phyloP scores from a whole-genome alignment of 2,797 vertebrate species.

The Lerista edwardsae region DNA sequence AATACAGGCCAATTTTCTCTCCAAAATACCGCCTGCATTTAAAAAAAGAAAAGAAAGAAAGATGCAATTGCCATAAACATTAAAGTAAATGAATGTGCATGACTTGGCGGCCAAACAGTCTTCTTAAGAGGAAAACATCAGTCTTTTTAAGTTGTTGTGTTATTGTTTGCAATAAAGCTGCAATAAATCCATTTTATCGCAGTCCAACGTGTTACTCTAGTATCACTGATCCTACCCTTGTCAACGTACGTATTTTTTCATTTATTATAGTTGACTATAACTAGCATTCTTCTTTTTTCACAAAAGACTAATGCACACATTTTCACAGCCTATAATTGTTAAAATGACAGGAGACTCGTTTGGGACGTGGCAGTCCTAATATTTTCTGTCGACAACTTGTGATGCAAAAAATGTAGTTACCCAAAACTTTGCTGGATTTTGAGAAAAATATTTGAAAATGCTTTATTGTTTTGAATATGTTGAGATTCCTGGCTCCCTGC shows the following conservation, averaged over 20 bases:
- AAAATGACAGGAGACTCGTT: neutral
- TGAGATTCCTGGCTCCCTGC: neutral
- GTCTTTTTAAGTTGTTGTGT: neutral
- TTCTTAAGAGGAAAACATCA: neutral
- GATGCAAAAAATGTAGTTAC: too few relatives aligned
- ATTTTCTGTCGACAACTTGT: neutral
- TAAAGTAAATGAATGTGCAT: neutral
- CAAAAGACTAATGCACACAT: neutral
- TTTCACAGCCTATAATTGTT: neutral
- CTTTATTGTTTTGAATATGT: neutral
- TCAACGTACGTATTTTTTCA: neutral
- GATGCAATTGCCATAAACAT: constrained; percentile 7
- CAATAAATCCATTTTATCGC: neutral
- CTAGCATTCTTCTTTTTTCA: neutral
- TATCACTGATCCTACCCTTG: neutral
- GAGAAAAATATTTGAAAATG: neutral
- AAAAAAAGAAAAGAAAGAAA: constrained; percentile 42
- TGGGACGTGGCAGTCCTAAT: neutral
- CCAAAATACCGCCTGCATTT: constrained; percentile 92
- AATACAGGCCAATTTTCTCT: constrained; percentile 98
- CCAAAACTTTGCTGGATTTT: neutral
- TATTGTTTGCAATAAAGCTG: neutral
- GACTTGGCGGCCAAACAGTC: neutral
- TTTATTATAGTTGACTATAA: neutral
- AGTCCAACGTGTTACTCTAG: neutral